phyloP scores from a whole-genome alignment of 2,888 invertebrate genomes.

The Polymixis flavicincta region DNA sequence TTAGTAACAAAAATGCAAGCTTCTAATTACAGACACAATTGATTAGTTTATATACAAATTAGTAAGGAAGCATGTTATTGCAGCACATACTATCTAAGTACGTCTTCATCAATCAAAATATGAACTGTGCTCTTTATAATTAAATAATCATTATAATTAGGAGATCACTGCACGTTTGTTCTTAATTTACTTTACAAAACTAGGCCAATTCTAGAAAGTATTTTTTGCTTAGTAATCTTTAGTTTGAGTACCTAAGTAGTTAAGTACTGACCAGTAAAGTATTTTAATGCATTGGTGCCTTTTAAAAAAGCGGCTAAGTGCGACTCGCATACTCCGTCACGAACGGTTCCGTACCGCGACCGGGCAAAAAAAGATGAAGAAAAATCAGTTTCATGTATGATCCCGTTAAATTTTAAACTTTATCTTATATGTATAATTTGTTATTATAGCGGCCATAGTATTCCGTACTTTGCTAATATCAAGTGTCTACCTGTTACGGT shows the following conservation, averaged over 20 bases:
- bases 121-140: constrained; percentile 18
- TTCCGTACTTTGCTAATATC: no score
- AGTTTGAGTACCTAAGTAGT: background rate
- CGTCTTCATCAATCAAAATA: constrained; percentile 27
- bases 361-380: no score
- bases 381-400: no score
- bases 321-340: no score
- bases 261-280: background rate
- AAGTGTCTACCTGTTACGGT: no score
- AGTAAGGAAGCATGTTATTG: background rate
- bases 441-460: no score
- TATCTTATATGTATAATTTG: no score
- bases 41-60: background rate
- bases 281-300: background rate
- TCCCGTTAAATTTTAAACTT: no score
- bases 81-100: background rate
- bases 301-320: background rate
- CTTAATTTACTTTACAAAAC: constrained; percentile 17
- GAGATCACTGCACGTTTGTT: constrained; percentile 12
- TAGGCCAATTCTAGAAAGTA: constrained; percentile 5
- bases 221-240: background rate
- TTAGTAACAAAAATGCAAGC: background rate
- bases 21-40: background rate
- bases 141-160: constrained; percentile 32
- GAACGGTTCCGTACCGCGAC: no score